Base-by-base conservation (phyloP, 2,888 invertebrate species). In the Rotaria sp. region DNA sequence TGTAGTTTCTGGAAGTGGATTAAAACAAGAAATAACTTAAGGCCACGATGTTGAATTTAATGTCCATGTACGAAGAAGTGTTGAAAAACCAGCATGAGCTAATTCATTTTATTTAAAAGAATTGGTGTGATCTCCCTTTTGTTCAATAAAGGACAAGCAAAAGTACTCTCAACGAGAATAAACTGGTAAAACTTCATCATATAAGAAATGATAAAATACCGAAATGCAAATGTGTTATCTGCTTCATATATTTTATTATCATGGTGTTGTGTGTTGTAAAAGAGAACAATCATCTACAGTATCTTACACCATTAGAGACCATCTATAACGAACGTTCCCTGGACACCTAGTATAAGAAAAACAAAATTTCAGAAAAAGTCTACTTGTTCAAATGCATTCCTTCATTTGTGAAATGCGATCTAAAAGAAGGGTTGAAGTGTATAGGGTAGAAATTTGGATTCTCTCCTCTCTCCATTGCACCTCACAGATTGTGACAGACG, bases 1-100 rank as follows among this genome's bases (percentile, higher is more conserved):
- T 30, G 59, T 86, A 13, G 86, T 67, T 48, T n/a, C 57, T 48
- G 86, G 86, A 21, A 86, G 55, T 11, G 85, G 80, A 57, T 85
- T 59, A 26, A 86, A 86, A 75, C 45, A 59, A 21, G 86, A 67
- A 15, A 74, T 75, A 7, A 50, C 18, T 18, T 85, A 57, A 24
- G 30, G 41, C 59, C 59, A 86, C n/a, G 45, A 45, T n/a, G 80
- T 41, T 26, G 45, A 45, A 80, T 80, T 80, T 15, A 80, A 80
- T 45, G 41, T 80, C 80, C 80, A 80, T 45, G 80, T n/a, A 26
- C 80, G 41, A 10, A 45, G 38, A 41, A 80, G 80, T 26, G 26
- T 45, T 26, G 45, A 45, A 45, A 80, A 80, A 13, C 80, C 80
- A 11, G 80, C 26, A 80, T 80, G 41, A 45, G 45, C 11, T 80